Evolutionary conservation across 2,797 vertebrate species (phyloP).

Genomic region (Artibeus jamaicensis): DNA sequence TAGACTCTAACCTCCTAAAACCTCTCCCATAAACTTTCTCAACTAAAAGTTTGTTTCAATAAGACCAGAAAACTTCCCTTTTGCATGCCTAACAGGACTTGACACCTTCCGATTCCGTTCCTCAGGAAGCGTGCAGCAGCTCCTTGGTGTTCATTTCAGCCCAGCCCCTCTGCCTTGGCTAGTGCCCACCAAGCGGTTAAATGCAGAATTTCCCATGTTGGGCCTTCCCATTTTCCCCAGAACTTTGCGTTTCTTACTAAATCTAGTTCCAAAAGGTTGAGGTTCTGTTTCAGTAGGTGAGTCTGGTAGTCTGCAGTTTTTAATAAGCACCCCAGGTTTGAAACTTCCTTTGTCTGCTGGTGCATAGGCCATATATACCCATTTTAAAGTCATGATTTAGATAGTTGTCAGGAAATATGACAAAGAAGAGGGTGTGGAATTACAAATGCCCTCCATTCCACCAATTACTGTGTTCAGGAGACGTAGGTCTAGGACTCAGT

Average conservation of each 20-base stretch:
- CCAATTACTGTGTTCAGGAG: neutral
- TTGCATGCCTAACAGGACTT: neutral
- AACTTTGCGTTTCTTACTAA: neutral
- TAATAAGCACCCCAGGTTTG: neutral
- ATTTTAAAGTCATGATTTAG: neutral
- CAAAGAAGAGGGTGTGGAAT: neutral
- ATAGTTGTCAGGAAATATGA: neutral
- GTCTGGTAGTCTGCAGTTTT: neutral
- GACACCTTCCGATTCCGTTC: neutral
- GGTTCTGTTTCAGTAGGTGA: neutral
- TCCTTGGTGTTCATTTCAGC: neutral
- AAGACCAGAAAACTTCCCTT: neutral
- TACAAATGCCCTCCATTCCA: neutral
- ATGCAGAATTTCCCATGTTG: neutral
- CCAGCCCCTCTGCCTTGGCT: neutral
- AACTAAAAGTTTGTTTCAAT: neutral
- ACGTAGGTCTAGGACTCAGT: neutral
- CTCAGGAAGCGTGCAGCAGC: neutral
- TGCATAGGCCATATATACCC: neutral
- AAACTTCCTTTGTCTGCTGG: neutral
- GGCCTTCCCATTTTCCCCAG: neutral
- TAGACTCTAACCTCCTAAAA: neutral
- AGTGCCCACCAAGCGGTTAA: neutral
- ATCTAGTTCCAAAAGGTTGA: neutral
- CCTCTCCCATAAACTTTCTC: neutral